phyloP scores from a whole-genome alignment of 2,113 vertebrate genomes.

The Penelope pileata region DNA sequence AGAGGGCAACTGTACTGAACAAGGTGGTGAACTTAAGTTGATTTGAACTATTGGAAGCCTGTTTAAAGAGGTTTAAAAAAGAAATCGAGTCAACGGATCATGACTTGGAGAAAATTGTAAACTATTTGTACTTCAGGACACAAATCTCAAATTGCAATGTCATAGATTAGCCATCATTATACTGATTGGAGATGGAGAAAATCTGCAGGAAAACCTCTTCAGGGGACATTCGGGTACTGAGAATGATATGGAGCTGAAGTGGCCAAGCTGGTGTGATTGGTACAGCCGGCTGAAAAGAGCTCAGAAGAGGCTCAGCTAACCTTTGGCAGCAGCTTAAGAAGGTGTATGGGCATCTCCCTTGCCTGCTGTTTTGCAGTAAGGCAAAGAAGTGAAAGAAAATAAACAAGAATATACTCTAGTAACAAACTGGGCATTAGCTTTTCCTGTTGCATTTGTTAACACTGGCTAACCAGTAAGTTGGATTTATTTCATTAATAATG shows the following conservation, averaged over 20 bases:
- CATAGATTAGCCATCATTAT: background rate
- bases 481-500: background rate
- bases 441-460: background rate
- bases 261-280: fast-evolving
- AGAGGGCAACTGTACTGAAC: background rate
- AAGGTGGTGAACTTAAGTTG: background rate
- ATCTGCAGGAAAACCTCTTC: background rate
- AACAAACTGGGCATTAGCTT: background rate
- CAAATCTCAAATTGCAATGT: background rate
- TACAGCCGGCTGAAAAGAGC: background rate
- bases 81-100: background rate
- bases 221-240: background rate
- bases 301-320: background rate
- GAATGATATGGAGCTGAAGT: background rate
- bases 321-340: background rate
- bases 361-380: background rate
- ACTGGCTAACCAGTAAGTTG: background rate
- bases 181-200: background rate
- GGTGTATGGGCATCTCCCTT: fast-evolving
- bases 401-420: background rate
- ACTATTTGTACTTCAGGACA: background rate
- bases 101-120: background rate
- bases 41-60: background rate
- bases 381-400: background rate
- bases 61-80: background rate